Base-by-base conservation (phyloP, 1,140 invertebrate genomes). In the Lepidurus packardi region DNA sequence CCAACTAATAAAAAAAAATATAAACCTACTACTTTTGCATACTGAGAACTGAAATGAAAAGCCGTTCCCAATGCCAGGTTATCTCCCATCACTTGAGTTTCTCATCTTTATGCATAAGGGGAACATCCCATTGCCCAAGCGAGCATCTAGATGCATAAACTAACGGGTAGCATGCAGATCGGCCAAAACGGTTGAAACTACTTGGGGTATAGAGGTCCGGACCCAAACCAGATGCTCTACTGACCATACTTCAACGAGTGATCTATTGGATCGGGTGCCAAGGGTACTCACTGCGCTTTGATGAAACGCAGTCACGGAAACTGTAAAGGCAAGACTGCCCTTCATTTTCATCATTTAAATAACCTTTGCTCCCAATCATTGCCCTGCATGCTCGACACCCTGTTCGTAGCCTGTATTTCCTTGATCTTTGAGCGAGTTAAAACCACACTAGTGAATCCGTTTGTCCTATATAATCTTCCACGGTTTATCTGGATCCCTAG, bases 51-150 rank as follows among this genome's bases (percentile, higher is more conserved):
- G 53, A 65, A 65, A 9, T 65, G 53, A 7, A 65, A 65, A 65
- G 53, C 53, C 53, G 6, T 65, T 65, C 13, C 53, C 13, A 65
- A 21, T 65, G 53, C 21, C 53, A 65, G 53, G 53, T 65, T 65
- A 65, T 65, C 53, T n/a, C 6, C 53, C 53, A 65, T 65, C 53
- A n/a, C 9, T n/a, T n/a, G 16, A 13, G 53, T 65, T 65, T 65
- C 53, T 65, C 53, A 65, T 65, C 53, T 65, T 65, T 65, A 65
- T 65, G 53, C 53, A 65, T 65, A 65, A 65, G 13, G 21, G 53
- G 53, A 9, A 65, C 53, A 13, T 65, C 53, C 53, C 53, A 65
- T 16, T n/a, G 53, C 13, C 53, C 53, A 65, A 65, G 53, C 16
- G 53, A 65, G 53, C 53, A 65, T 65, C 53, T 65, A 65, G 53